phyloP scores from a whole-genome alignment of 2,888 invertebrate genomes.

The Orthonevra nobilis region DNA sequence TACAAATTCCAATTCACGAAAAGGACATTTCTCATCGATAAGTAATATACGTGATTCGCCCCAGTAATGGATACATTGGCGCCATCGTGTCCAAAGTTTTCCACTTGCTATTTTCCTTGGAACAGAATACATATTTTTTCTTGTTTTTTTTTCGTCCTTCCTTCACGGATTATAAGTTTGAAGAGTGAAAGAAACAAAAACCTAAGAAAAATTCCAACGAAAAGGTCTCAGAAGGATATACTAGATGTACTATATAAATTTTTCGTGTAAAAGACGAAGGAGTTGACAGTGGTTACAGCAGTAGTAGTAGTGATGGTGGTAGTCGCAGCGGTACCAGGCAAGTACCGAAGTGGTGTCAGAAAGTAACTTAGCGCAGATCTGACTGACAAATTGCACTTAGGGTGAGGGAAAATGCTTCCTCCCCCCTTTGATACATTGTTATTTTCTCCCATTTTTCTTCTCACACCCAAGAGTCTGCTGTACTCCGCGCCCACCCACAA shows the following conservation, averaged over 20 bases:
- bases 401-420: constrained; percentile 9
- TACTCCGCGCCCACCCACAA: no score
- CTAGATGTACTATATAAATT: no score
- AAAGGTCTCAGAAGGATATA: constrained; percentile 51
- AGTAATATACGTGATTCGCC: constrained; percentile 61
- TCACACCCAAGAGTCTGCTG: background rate
- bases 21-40: constrained; percentile 68
- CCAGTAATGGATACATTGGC: constrained; percentile 67
- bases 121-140: background rate
- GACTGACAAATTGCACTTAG: constrained; percentile 65
- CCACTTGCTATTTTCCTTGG: constrained; percentile 58
- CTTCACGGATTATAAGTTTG: constrained; percentile 54
- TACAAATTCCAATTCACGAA: constrained; percentile 36
- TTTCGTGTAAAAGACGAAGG: constrained; percentile 36
- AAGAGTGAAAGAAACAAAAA: constrained; percentile 11
- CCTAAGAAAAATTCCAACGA: constrained; percentile 42
- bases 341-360: constrained; percentile 60
- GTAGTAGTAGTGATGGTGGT: background rate
- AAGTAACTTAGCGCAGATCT: constrained; percentile 64
- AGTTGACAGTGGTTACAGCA: constrained; percentile 39
- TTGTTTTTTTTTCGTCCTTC: background rate
- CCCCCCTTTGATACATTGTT: constrained; percentile 56
- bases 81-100: constrained; percentile 68
- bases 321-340: constrained; percentile 24
- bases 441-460: constrained; percentile 50